phyloP scores from a whole-genome alignment of 2,797 vertebrate genomes.

The Mormyrus hasselquistii region DNA sequence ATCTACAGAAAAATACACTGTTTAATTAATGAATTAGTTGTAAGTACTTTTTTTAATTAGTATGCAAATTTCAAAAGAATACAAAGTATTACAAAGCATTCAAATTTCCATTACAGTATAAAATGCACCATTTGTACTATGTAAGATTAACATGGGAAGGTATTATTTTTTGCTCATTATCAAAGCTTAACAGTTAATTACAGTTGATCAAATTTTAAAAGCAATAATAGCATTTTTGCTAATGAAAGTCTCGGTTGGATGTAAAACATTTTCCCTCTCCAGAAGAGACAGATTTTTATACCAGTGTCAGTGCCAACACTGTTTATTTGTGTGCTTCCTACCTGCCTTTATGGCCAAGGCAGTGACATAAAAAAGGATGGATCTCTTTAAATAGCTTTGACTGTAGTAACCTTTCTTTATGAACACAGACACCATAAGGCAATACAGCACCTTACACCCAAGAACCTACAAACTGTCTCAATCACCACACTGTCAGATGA shows the following conservation, averaged over 20 bases:
- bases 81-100: background rate
- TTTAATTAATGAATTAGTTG: background rate
- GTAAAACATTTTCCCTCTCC: background rate
- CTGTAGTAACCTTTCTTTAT: background rate
- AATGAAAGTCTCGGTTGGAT: background rate
- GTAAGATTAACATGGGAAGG: background rate
- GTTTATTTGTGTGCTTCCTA: background rate
- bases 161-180: background rate
- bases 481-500: background rate
- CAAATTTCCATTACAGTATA: background rate
- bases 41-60: background rate
- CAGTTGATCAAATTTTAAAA: background rate
- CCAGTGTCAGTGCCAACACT: background rate
- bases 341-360: background rate
- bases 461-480: background rate
- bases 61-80: background rate
- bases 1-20: background rate
- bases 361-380: background rate
- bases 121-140: background rate
- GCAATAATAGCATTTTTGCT: background rate
- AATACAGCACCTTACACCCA: background rate
- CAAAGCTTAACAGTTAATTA: background rate
- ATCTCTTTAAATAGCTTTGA: background rate
- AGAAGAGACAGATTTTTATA: background rate
- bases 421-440: background rate